Base-by-base conservation (phyloP, 2,797 vertebrate species). In the Amniataba percoides region DNA sequence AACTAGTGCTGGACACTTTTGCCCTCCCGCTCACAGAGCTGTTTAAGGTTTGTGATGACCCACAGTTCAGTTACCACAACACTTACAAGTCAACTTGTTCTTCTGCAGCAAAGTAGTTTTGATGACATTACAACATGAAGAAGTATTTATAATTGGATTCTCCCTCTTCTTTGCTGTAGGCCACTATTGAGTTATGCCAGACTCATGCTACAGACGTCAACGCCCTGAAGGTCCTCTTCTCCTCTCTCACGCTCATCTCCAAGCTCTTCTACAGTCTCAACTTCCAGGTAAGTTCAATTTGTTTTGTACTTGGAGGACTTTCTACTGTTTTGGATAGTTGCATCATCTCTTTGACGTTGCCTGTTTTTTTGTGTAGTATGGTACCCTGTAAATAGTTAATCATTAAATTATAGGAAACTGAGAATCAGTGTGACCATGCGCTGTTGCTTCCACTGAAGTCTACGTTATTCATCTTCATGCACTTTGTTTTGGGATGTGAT, bases 191-290 rank as follows among this genome's bases (percentile, higher is more conserved):
- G 85, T 94, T 99, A 85, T 99, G 98, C 91, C 97, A 97, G 82
- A 99, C 97, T 66, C 98, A 99, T 71, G 96, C 97, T 53, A 97
- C 96, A 42, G 98, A 99, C 46, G 92, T 97, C 67, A 97, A 96
- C 74, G 98, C 96, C 72, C 90, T 99, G 90, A 98, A 97, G 90
- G 96, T 99, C 84, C 98, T 99, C 68, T 99, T 99, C 91, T 99
- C 98, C 49, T 99, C 98, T 4, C 95, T 99, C 70, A 98, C 97
- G 4, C 93, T 99, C 71, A 99, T 99, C 91, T 96, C 97, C 18
- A 99, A 99, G 89, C 95, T 99, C 34, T 99, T 99, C 93, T 99
- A 99, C 92, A 99, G 98, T 93, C 96, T 99, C 81, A 99, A 99
- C 93, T 99, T 99, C 82, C 98, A 99, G 96, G 98, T 99, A 82